phyloP scores from a whole-genome alignment of 1,140 invertebrate genomes.

The Drosophila elegans region DNA sequence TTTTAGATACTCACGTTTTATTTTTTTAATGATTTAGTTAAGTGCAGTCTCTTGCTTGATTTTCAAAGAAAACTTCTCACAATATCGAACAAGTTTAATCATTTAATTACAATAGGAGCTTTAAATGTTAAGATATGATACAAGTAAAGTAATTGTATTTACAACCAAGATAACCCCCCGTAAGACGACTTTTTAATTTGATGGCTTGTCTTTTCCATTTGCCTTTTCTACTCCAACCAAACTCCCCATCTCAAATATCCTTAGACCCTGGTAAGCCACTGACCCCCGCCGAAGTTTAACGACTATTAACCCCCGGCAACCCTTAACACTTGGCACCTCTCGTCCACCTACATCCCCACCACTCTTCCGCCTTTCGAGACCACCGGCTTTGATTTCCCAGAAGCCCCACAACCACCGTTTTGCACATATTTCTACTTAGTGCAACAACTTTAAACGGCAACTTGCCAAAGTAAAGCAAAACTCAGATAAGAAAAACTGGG shows the following conservation, averaged over 20 bases:
- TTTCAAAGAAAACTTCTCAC: no score
- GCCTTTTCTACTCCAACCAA: not conserved
- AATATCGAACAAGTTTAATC: no score
- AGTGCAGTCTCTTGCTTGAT: no score
- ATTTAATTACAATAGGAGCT: no score
- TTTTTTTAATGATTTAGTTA: no score
- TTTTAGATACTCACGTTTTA: not conserved
- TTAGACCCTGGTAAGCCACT: conserved; percentile 39
- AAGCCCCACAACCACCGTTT: conserved; percentile 40
- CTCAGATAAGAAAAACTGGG: conserved; percentile 12
- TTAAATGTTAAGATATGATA: no score
- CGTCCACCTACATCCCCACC: not conserved
- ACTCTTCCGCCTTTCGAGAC: conserved; percentile 9
- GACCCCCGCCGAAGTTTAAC: conserved; percentile 30
- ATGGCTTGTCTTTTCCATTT: not conserved
- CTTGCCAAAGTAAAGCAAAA: conserved; percentile 24
- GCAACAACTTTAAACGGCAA: conserved; percentile 43
- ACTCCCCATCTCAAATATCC: conserved; percentile 24
- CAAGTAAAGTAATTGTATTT: no score
- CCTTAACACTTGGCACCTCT: conserved; percentile 24
- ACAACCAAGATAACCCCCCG: no score
- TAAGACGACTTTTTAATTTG: not conserved
- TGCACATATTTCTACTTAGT: conserved; percentile 41
- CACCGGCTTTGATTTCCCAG: conserved; percentile 40
- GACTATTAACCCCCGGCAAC: conserved; percentile 40